phyloP scores from a whole-genome alignment of 2,888 invertebrate genomes.

The Lasioglossum lativentre region DNA sequence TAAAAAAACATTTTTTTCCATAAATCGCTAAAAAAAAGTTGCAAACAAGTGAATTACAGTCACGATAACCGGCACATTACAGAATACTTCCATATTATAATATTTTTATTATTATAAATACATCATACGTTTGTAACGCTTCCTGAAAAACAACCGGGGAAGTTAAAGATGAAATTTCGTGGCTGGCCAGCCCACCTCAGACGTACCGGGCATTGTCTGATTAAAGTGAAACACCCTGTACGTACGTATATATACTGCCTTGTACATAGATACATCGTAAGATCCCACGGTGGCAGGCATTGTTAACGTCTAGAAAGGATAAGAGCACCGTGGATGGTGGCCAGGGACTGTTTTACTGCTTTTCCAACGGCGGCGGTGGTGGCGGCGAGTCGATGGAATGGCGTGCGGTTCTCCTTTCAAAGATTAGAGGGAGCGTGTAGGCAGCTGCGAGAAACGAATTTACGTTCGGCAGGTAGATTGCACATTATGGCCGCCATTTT shows the following conservation, averaged over 20 bases:
- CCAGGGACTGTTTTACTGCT: conserved; percentile 68
- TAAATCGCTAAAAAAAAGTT: too few relatives aligned
- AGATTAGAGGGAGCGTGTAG: conserved; percentile 65
- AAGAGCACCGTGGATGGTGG: conserved; percentile 63
- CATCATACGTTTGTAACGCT: too few relatives aligned
- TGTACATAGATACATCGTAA: conserved; percentile 44
- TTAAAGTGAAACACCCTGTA: conserved; percentile 42
- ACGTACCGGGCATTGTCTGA: conserved; percentile 4
- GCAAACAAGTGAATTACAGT: too few relatives aligned
- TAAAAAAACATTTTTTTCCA: too few relatives aligned
- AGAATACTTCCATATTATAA: too few relatives aligned
- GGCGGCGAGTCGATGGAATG: conserved; percentile 57
- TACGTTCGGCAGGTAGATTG: conserved; percentile 72
- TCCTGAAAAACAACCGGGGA: not conserved
- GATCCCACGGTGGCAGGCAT: conserved; percentile 51
- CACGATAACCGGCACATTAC: too few relatives aligned
- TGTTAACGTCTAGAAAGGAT: conserved; percentile 69
- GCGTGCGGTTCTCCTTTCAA: conserved; percentile 61
- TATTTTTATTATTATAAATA: too few relatives aligned
- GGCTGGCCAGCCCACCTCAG: not conserved
- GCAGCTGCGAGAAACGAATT: conserved; percentile 66
- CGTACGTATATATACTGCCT: conserved; percentile 2
- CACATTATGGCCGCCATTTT: conserved; percentile 64
- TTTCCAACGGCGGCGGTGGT: conserved; percentile 43
- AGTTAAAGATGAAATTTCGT: not conserved